Percentiles rank a stretch among this genome's conserved stretches.
Conservation (phyloP, 2,113 vertebrate species). For the Malurus elegans region DNA sequence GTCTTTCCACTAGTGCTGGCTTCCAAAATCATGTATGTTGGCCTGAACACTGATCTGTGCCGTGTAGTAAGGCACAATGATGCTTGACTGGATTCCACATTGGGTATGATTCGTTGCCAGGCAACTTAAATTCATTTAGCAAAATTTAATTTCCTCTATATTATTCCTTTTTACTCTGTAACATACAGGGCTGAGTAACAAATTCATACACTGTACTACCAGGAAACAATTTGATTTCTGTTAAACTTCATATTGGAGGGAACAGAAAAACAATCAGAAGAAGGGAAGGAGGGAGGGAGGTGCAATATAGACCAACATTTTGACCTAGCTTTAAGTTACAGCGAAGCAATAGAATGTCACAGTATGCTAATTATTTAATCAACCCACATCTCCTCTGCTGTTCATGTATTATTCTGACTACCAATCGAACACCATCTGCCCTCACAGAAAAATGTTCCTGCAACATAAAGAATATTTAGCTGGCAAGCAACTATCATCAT, state of each 20-base stretch:
- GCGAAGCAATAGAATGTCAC: constrained; percentile 45
- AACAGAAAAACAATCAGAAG: neutral
- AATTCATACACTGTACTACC: neutral
- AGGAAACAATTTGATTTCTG: neutral
- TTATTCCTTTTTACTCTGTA: neutral
- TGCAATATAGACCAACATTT: neutral
- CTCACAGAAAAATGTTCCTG: constrained; percentile 42
- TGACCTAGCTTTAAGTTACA: constrained; percentile 52
- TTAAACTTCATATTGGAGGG: neutral
- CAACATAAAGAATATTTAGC: constrained; percentile 31
- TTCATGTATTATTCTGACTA: constrained; percentile 59
- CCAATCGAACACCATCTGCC: constrained; percentile 55
- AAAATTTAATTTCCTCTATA: constrained; percentile 32
- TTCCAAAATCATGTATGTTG: neutral
- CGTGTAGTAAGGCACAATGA: neutral
- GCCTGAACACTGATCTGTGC: neutral
- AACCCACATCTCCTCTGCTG: constrained; percentile 55
- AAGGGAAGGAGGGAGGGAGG: neutral
- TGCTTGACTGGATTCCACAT: neutral
- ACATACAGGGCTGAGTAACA: neutral
- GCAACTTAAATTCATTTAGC: constrained; percentile 29
- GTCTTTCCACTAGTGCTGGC: neutral
- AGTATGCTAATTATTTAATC: constrained; percentile 62
- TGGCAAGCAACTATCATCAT: neutral
- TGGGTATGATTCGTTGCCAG: neutral